A percentile compares a stretch with the other conserved stretches of the same genome.
These are phyloP conservation scores for Hemithea aestivaria DNA, from an alignment of 2,888 invertebrate species.

Conservation along the genomic window DNA sequence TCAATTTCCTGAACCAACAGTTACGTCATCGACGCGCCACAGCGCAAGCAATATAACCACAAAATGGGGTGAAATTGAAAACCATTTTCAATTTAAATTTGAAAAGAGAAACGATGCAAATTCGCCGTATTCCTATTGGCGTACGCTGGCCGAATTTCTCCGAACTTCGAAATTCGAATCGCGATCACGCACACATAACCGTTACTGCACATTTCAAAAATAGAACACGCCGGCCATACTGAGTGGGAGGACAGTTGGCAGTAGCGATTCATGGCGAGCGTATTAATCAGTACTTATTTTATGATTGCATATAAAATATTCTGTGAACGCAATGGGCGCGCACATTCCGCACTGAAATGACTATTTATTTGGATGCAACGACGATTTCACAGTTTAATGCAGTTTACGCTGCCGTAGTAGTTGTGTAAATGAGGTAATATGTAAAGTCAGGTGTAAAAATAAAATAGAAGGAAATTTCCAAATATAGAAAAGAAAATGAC, in stretches of 20 bases:
- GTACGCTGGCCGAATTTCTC: slow-evolving; percentile 66
- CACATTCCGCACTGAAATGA: slow-evolving; percentile 48
- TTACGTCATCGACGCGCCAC: slow-evolving; percentile 13
- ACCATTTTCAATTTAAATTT: slow-evolving; percentile 46
- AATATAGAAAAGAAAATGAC: no score
- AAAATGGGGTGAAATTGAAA: slow-evolving; percentile 35
- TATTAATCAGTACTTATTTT: slow-evolving; percentile 75
- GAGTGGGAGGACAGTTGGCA: slow-evolving; percentile 58
- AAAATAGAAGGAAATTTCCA: not conserved
- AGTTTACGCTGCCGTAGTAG: slow-evolving; percentile 16
- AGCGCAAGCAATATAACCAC: slow-evolving; percentile 8
- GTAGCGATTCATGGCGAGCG: slow-evolving; percentile 65
- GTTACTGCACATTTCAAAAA: slow-evolving; percentile 78
- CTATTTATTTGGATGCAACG: slow-evolving; percentile 41
- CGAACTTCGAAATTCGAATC: slow-evolving; percentile 70
- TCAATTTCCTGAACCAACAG: not conserved
- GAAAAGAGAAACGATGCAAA: slow-evolving; percentile 69
- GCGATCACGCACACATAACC: slow-evolving; percentile 71
- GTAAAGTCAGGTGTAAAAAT: not conserved
- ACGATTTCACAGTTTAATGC: slow-evolving; percentile 27
- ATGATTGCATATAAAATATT: slow-evolving; percentile 68
- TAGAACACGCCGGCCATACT: slow-evolving; percentile 75
- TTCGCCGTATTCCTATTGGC: slow-evolving; percentile 44
- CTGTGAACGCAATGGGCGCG: slow-evolving; percentile 47
- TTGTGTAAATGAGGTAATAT: not conserved